A percentile compares a stretch with the other conserved stretches of the same genome.
Conservation (phyloP, 2,888 invertebrate genomes). For the Tupiocoris notatus region DNA sequence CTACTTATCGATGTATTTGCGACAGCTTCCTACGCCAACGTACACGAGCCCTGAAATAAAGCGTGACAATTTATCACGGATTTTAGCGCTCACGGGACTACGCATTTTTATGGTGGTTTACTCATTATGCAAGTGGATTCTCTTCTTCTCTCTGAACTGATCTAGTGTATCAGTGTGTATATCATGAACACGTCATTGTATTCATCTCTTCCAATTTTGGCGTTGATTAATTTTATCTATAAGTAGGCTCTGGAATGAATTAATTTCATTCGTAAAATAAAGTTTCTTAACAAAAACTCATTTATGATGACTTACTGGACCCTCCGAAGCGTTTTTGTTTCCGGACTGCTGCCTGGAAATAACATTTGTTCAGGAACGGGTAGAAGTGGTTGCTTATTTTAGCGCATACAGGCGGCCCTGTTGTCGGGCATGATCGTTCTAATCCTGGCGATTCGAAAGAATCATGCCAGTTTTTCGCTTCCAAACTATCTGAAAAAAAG, state of each 20-base stretch:
- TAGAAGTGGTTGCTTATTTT: neutral
- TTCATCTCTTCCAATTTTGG: too few species aligned
- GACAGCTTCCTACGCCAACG: neutral
- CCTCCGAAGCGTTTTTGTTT: neutral
- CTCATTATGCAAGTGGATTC: too few species aligned
- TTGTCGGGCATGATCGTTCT: neutral
- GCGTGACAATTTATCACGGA: too few species aligned
- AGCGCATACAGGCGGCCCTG: neutral
- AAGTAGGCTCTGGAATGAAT: too few species aligned
- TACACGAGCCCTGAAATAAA: neutral
- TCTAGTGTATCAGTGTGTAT: too few species aligned
- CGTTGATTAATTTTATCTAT: too few species aligned
- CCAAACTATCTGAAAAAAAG: neutral
- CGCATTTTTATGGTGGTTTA: too few species aligned
- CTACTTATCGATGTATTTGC: neutral
- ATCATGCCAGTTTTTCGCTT: neutral
- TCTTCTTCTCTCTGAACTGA: too few species aligned
- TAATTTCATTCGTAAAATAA: too few species aligned
- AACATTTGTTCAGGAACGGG: neutral
- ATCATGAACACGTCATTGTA: too few species aligned
- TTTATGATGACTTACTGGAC: neutral
- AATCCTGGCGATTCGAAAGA: neutral
- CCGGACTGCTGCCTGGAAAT: neutral
- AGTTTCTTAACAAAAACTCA: too few species aligned
- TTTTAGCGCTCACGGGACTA: too few species aligned